These are phyloP conservation scores for Tricholaema leucomelas DNA, from an alignment of 2,113 vertebrate species.

Conservation along the genomic window DNA sequence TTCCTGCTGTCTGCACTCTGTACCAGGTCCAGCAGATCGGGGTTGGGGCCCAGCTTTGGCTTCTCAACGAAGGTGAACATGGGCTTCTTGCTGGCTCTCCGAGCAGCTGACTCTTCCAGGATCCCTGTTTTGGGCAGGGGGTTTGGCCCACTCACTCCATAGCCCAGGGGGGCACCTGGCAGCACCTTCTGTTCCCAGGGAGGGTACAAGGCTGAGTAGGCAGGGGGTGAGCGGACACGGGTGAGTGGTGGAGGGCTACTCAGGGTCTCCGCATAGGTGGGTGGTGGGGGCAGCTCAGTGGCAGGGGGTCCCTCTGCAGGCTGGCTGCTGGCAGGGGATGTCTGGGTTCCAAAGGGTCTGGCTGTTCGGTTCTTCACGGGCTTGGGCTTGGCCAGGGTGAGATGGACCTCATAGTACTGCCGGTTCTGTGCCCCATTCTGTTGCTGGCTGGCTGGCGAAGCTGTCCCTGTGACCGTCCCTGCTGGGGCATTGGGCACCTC, in stretches of 20 bases:
- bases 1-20: conserved; percentile 88
- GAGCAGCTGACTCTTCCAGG: conserved; percentile 83
- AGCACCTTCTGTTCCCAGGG: conserved; percentile 71
- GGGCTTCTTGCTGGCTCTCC: conserved; percentile 79
- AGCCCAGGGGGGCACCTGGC: conserved; percentile 42
- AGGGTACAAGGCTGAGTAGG: conserved; percentile 79
- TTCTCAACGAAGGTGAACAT: conserved; percentile 99
- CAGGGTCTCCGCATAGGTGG: conserved; percentile 82
- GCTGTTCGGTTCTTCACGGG: conserved; percentile 89
- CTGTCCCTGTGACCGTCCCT: not conserved
- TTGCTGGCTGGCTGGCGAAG: not conserved
- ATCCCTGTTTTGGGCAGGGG: conserved; percentile 85
- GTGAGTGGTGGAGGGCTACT: conserved; percentile 77
- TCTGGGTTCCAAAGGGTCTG: conserved; percentile 87
- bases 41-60: conserved; percentile 89
- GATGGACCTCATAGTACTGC: conserved; percentile 76
- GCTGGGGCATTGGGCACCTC: not conserved
- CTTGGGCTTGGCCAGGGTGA: conserved; percentile 78
- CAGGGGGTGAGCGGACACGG: conserved; percentile 71
- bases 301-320: conserved; percentile 31
- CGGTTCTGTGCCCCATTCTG: not conserved
- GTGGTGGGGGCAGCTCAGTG: conserved; percentile 75
- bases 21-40: conserved; percentile 91
- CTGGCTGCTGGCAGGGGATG: not conserved
- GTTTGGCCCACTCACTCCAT: conserved; percentile 19